Base-by-base conservation (phyloP, 2,888 invertebrate genomes). In the Formica aserva region DNA sequence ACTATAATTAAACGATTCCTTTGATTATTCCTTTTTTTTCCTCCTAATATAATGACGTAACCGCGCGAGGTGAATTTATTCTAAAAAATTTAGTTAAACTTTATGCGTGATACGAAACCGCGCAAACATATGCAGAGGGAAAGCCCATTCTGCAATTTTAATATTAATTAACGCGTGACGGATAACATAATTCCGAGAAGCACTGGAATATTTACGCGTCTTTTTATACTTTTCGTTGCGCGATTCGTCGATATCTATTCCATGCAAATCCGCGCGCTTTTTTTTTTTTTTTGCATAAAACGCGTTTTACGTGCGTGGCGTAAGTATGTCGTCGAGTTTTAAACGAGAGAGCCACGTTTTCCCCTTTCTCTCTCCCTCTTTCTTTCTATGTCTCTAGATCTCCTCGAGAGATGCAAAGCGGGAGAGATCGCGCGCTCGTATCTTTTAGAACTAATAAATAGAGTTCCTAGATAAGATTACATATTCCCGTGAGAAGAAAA, bases 371-470 rank as follows among this genome's bases (percentile, higher is more conserved):
- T 15, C 15, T 15, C 15, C 32, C 63, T 29, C 26, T 22, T 63
- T 38, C 26, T 41, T 13, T 41, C 41, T 9, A 8, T 22, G 22
- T 32, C 22, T 3, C 0, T 3, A 8, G 15, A 0, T 35, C 57
- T 5, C 26, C 57, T 26, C 29, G 57, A 15, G 69, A 18, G 29
- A 63, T 45, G 15, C 48, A 48, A 55, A 82, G 38, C 26, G 81
- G 60, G 75, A 83, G 5, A 57, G 41, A 48, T 48, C 52, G 72
- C 32, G 18, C 26, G 13, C 35, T 55, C 18, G 32, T 22, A 48
- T 74, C 80, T 57, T 32, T 63, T 15, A 13, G n/a, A 86, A 69
- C 69, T 85, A 82, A 86, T 85, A 83, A 84, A 83, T 83, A 82
- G 52, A 52, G 80, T 82, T 57, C 45, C 38, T 41, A 67, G 86